These are phyloP conservation scores for Phalanger gymnotis DNA, from an alignment of 2,797 vertebrate species.

Conservation along the genomic window DNA sequence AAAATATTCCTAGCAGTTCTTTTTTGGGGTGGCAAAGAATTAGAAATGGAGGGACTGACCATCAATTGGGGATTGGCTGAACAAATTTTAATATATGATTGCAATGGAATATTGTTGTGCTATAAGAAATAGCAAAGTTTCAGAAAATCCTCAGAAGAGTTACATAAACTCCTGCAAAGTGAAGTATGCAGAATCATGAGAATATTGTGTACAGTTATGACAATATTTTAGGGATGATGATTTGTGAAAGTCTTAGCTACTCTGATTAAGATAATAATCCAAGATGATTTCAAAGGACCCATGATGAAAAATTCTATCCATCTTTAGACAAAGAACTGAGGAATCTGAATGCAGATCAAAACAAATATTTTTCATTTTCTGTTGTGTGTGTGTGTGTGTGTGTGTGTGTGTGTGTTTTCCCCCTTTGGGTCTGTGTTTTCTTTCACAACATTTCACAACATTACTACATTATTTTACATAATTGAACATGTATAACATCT, in stretches of 20 bases:
- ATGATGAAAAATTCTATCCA: background rate
- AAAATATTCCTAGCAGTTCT: no score
- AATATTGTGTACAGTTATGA: background rate
- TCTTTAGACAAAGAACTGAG: background rate
- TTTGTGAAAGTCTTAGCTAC: background rate
- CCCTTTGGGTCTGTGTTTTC: no score
- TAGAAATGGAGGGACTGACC: no score
- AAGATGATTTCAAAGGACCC: background rate
- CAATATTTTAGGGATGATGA: background rate
- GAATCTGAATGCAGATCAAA: background rate
- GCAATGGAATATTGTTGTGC: background rate
- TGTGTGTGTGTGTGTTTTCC: no score
- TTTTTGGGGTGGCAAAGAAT: no score
- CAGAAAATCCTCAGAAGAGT: background rate
- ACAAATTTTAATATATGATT: no score
- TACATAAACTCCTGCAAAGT: background rate
- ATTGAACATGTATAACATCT: no score
- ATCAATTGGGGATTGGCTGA: no score
- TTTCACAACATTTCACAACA: no score
- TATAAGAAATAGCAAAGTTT: background rate
- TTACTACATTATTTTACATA: no score
- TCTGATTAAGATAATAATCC: background rate
- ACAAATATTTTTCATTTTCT: background rate
- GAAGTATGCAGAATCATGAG: background rate
- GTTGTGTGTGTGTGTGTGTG: no score